Base-by-base conservation (phyloP, 2,888 invertebrate genomes). In the Caenorhabditis virilis region DNA sequence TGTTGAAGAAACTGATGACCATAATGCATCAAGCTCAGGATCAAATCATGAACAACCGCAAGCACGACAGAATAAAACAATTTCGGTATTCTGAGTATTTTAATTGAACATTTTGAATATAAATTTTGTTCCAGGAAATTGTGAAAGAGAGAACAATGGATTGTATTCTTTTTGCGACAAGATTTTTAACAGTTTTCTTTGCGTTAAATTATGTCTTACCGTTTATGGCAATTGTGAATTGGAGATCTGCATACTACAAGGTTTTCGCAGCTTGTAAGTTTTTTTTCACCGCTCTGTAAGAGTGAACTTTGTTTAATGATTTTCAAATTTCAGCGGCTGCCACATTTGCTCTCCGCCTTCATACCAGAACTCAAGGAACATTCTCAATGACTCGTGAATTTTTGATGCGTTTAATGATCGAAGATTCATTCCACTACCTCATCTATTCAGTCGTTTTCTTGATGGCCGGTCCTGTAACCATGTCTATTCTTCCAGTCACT, bases 401-500 rank as follows among this genome's bases (percentile, higher is more conserved):
- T 85, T 85, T 95, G 62, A 88, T 89, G 7, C 86, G 88, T 49
- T 86, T 97, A 74, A 87, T 93, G 78, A 84, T 90, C 23, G 97
- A 98, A 85, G 87, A 87, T 76, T 93, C 94, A 78, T 94, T 92
- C 69, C 98, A 98, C 84, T 98, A 98, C 83, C 87, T 98, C 72
- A 90, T 97, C 86, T 98, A 91, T 85, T 92, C 94, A 43, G 86
- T 95, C 76, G 92, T 97, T 83, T 98, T 98, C 85, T 88, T 95
- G 81, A 93, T 91, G 84, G 90, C 91, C 33, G 87, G 90, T 57
- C 94, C 97, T 25, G 89, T 93, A 51, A 89, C 93, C 73, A 87
- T 95, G 88, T 92, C 92, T 20, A 86, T 97, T 77, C 87, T 92
- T 63, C 98, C 98, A 6, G 89, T 95, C 61, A 89, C 92, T 78